phyloP scores from a whole-genome alignment of 2,113 vertebrate genomes.

The cat (Felis catus) region F.catus_Fca126_mat1.0 CM031416.1:9559501-9560000 shows the following conservation, averaged over 20 bases:
- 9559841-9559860: not conserved
- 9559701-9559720: not conserved
- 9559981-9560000: not conserved
- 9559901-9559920: not conserved
- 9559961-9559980: not conserved
- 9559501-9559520: not conserved
- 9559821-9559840: not conserved
- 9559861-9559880: not conserved
- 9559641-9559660: not conserved
- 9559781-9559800: not conserved
- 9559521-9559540: not conserved
- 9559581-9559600: not conserved
- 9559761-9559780: not conserved
- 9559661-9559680: not conserved
- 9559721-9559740: not conserved
- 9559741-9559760: not conserved
- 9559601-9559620: not conserved
- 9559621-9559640: not conserved
- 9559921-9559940: not conserved
- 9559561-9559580: not conserved
- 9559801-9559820: not conserved
- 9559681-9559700: not conserved
- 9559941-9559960: not conserved
- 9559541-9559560: conserved; percentile 30
- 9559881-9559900: not conserved